Evolutionary conservation across 2,888 invertebrate species (phyloP), one percentile per base, ranked within the genome.

Genomic region (Hirtodrosophila alboralis): DNA sequence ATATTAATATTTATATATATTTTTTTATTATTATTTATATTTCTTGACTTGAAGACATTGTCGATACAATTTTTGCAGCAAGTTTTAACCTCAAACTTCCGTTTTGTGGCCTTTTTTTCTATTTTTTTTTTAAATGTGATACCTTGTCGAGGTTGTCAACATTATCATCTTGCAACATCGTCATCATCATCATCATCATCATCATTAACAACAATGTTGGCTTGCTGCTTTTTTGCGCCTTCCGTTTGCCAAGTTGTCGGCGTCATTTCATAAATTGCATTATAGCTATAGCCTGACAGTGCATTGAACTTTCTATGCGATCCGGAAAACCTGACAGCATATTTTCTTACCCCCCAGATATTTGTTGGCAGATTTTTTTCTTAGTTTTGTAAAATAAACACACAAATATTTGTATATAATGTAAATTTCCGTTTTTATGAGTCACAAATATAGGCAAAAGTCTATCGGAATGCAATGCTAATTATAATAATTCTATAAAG

Each of bases 181-280:
- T 38, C 13, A 48, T 30, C 23, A 56, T 26, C 33, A 37, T 16
- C 21, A 12, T 6, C 18, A 37, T 26, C 36, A 21, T 28, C 14
- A 59, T 40, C 10, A 31, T 30, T 18, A 31, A 8, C 31, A 44
- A 27, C 34, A 36, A 16, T 13, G 28, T 37, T 37, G 23, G 23
- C 31, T 30, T 6, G 33, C 18, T 21, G 41, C 33, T 14, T 28
- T n/a, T 31, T 40, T 56, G 48, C 36, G 23, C 12, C 18, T 59
- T 59, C 56, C 48, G 43, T 30, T n/a, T 30, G 51, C 12, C 16
- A 12, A n/a, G n/a, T n/a, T n/a, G 62, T 56, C 54, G 57, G 33
- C 59, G 60, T 63, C 67, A 64, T 71, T 75, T 74, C 74, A 76
- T 74, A 74, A 76, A 76, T 76, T 74, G 77, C 77, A 76, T 76